Evolutionary conservation across 2,113 vertebrate species (phyloP).

Genomic region (Neofelis nebulosa): DNA sequence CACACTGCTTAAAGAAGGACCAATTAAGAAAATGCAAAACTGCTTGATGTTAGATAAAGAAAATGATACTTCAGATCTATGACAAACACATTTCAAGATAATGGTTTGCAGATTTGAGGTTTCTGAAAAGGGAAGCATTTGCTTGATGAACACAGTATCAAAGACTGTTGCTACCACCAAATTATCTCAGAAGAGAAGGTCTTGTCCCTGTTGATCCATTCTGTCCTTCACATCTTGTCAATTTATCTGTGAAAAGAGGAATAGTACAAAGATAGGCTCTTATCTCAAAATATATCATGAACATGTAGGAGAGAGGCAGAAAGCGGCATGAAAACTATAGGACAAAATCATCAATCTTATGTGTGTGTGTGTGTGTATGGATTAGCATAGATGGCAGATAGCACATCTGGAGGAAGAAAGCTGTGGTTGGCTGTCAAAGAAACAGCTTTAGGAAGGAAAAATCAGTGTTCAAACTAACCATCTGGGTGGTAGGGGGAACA

Average conservation of each 20-base stretch:
- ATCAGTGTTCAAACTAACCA: constrained; percentile 22
- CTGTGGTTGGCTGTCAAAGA: background rate
- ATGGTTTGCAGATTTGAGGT: background rate
- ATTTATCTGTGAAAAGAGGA: background rate
- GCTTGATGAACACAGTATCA: background rate
- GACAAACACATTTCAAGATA: constrained; percentile 23
- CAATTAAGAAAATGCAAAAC: constrained; percentile 65
- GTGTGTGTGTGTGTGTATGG: too few species aligned
- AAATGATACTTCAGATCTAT: background rate
- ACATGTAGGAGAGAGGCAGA: background rate
- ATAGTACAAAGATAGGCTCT: background rate
- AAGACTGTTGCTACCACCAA: background rate
- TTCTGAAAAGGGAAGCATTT: background rate
- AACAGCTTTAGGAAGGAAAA: background rate
- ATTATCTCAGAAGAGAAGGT: background rate
- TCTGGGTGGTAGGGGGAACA: background rate
- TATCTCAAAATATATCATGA: background rate
- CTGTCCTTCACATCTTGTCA: background rate
- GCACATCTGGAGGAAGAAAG: background rate
- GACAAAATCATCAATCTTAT: background rate
- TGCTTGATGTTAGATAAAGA: constrained; percentile 28
- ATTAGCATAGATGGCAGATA: background rate
- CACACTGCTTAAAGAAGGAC: background rate
- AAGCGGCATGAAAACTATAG: background rate
- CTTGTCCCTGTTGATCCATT: background rate